Percentiles rank a stretch among this genome's conserved stretches.
phyloP scores from a whole-genome alignment of 2,113 vertebrate species.

The Irena cyanogastra region DNA sequence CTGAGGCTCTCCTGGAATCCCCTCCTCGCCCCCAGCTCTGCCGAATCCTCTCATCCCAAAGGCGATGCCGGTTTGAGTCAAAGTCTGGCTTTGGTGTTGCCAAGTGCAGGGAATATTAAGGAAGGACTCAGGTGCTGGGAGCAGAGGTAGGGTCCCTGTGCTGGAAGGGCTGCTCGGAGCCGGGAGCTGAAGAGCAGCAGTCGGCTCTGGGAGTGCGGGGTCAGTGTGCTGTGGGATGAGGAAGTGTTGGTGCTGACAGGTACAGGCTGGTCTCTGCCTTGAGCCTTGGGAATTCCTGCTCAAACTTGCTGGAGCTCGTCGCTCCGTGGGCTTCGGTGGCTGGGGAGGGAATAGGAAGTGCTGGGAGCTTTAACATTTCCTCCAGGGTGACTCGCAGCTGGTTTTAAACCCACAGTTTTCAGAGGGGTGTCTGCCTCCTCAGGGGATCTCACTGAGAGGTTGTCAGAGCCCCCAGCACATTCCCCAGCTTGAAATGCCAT shows the following conservation, averaged over 20 bases:
- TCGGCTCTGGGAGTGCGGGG: rapidly evolving
- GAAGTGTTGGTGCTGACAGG: neutral
- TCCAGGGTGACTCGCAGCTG: neutral
- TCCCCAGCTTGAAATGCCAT: neutral
- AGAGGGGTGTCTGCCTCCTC: neutral
- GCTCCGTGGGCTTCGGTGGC: rapidly evolving
- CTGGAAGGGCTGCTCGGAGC: neutral
- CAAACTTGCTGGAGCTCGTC: neutral
- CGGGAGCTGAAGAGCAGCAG: neutral
- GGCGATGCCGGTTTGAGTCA: rapidly evolving
- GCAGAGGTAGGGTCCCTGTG: rapidly evolving
- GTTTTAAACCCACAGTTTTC: neutral
- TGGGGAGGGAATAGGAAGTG: neutral
- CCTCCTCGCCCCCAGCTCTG: neutral
- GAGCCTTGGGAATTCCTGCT: neutral
- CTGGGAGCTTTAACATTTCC: neutral
- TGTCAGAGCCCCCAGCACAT: neutral
- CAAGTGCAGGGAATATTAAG: neutral
- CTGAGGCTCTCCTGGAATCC: neutral
- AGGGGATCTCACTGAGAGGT: neutral
- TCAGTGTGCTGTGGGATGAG: neutral
- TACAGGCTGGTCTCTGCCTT: neutral
- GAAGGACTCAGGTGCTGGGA: rapidly evolving
- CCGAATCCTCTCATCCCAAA: neutral
- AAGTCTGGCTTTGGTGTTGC: neutral